Evolutionary conservation across 2,888 invertebrate species (phyloP).

Genomic region (Eristalinus sepulchralis): DNA sequence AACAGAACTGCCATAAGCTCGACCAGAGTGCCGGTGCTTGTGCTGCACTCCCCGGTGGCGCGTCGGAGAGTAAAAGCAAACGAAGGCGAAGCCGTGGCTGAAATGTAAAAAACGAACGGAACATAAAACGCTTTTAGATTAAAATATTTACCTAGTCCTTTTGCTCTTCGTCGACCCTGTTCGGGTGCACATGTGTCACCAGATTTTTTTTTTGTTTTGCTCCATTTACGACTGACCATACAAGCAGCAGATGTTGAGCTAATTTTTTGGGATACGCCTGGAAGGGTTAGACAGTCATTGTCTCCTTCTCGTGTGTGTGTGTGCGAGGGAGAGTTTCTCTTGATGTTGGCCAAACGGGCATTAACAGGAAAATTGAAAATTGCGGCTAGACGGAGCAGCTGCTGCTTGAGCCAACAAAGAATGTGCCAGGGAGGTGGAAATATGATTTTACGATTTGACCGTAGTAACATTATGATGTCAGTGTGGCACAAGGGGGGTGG

Average conservation of each 20-base stretch:
- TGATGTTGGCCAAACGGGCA: slow-evolving; percentile 13
- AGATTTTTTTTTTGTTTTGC: slow-evolving; percentile 19
- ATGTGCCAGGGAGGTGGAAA: background rate
- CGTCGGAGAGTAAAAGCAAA: slow-evolving; percentile 1
- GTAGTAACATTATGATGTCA: background rate
- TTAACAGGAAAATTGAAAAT: slow-evolving; percentile 43
- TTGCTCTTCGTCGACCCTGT: slow-evolving; percentile 19
- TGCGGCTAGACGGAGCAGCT: slow-evolving; percentile 44
- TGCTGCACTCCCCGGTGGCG: slow-evolving; percentile 8
- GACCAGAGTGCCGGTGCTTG: background rate
- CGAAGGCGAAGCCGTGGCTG: background rate
- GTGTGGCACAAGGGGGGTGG: background rate
- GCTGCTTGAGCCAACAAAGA: slow-evolving; percentile 13
- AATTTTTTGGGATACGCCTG: slow-evolving; percentile 21
- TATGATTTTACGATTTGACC: background rate
- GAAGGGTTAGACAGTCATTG: slow-evolving; percentile 19
- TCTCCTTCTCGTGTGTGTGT: background rate
- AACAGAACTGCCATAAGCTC: slow-evolving; percentile 35
- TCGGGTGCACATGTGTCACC: slow-evolving; percentile 47
- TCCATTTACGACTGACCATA: slow-evolving; percentile 30
- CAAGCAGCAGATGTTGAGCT: slow-evolving; percentile 22
- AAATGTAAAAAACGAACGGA: slow-evolving; percentile 15
- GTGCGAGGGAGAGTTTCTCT: background rate
- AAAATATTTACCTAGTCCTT: slow-evolving; percentile 63
- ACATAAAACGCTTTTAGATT: slow-evolving; percentile 35